Conservation (phyloP, 2,888 invertebrate species). For the Ophioninae sp. region DNA sequence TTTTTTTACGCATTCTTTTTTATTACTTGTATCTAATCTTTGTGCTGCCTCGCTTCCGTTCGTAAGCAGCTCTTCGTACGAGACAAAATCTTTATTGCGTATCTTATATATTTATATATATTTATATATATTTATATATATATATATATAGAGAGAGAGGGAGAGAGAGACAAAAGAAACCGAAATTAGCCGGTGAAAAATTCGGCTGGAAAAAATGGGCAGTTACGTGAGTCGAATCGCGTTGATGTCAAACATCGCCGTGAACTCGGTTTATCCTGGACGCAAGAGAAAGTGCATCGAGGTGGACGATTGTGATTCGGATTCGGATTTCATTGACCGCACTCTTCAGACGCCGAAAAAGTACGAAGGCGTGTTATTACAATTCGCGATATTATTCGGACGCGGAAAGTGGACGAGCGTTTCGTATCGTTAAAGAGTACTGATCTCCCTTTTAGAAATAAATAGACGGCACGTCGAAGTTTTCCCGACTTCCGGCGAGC, state of each 20-base stretch:
- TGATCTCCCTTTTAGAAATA: not conserved
- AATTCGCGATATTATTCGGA: not conserved
- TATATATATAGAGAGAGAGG: not conserved
- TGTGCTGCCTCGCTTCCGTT: constrained; percentile 23
- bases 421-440: not conserved
- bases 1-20: constrained; percentile 18
- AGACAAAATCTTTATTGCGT: constrained; percentile 5
- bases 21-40: constrained; percentile 12
- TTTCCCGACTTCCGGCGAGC: not conserved
- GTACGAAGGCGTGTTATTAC: constrained; percentile 76
- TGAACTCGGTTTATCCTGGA: constrained; percentile 78
- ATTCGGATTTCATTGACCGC: constrained; percentile 82
- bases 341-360: constrained; percentile 85
- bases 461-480: not conserved
- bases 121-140: constrained; percentile 6
- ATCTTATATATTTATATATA: constrained; percentile 5
- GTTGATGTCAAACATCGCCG: constrained; percentile 77
- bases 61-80: constrained; percentile 23
- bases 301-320: constrained; percentile 81
- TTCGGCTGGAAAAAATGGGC: constrained; percentile 71
- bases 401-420: not conserved
- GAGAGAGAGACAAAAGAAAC: not conserved
- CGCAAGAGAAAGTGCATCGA: constrained; percentile 84
- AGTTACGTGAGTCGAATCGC: constrained; percentile 76
- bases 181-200: not conserved